Evolutionary conservation across 2,888 invertebrate genomes (phyloP).

Genomic region (Drosophila yooni): DNA sequence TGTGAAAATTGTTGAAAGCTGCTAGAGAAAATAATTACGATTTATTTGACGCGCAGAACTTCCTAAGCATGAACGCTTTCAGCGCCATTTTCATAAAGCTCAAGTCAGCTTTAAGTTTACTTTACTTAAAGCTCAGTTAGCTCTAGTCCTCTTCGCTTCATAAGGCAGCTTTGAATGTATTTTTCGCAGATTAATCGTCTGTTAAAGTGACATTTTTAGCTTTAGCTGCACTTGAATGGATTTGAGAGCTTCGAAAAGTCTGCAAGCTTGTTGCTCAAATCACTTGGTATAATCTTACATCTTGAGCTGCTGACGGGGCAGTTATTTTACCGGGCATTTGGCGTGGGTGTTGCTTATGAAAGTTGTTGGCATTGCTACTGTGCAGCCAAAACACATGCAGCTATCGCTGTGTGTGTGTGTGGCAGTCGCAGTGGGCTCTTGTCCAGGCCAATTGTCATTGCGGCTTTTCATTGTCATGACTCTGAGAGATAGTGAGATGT

Average conservation of each 20-base stretch:
- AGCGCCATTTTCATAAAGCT: not conserved
- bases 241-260: slow-evolving; percentile 4
- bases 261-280: slow-evolving; percentile 18
- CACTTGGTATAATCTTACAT: slow-evolving; percentile 41
- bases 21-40: not conserved
- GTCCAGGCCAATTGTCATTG: slow-evolving; percentile 48
- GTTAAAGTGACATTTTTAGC: not conserved
- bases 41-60: not conserved
- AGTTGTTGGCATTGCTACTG: slow-evolving; percentile 32
- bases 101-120: not conserved
- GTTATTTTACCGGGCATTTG: slow-evolving; percentile 12
- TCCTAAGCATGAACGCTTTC: not conserved
- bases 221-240: not conserved
- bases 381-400: not conserved
- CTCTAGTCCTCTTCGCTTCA: not conserved
- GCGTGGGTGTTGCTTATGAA: slow-evolving; percentile 61
- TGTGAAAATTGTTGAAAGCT: not conserved
- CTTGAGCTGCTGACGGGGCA: slow-evolving; percentile 49
- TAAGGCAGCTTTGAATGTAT: not conserved
- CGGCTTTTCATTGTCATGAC: slow-evolving; percentile 43
- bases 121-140: not conserved
- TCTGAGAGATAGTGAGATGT: slow-evolving; percentile 34
- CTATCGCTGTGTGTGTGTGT: slow-evolving; percentile 33
- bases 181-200: not conserved
- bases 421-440: slow-evolving; percentile 8